Base-by-base conservation (phyloP, 2,888 invertebrate species). In the Merodon equestris region DNA sequence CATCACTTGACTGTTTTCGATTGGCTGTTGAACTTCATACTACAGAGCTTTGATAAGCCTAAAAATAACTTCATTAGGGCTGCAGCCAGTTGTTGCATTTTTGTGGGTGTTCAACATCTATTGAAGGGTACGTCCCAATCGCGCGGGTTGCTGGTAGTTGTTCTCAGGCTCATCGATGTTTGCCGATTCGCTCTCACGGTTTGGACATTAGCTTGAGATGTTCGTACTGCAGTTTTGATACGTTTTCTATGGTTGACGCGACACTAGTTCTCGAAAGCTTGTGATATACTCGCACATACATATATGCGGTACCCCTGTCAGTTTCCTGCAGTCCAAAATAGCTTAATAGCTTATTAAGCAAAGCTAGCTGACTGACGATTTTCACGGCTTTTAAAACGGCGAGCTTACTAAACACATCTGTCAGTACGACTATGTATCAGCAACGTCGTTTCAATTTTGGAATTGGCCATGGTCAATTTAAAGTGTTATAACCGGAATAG, bases 221-320 rank as follows among this genome's bases (percentile, higher is more conserved):
- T 82, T 10, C 79, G 82, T 5, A 83, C 82, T 0, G 84, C 83
- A 58, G 81, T 83, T 48, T 82, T 60, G 0, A 84, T 63, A 50
- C 84, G 84, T 47, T 82, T 60, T 5, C 85, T 82, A 5, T 73
- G 63, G 27, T 82, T 64, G 1, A 68, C 45, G 1, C 54, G 38
- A 50, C 82, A 83, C 60, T 81, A 83, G 12, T 45, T 50, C 48
- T 81, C 54, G 51, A 85, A 84, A 10, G 44, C 63, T 9, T 81
- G 66, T 1, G 83, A 81, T n/a, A n/a, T n/a, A n/a, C n/a, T n/a
- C n/a, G n/a, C n/a, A n/a, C n/a, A n/a, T n/a, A n/a, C 0, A 82
- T 84, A 63, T 76, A 84, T 1, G 84, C 82, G 0, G 83, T 82
- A 1, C 84, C 84, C 15, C 83, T 63, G 67, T 86, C 84, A 15